Base-by-base conservation (phyloP, 2,888 invertebrate species). In the Diabrotica balteata region DNA sequence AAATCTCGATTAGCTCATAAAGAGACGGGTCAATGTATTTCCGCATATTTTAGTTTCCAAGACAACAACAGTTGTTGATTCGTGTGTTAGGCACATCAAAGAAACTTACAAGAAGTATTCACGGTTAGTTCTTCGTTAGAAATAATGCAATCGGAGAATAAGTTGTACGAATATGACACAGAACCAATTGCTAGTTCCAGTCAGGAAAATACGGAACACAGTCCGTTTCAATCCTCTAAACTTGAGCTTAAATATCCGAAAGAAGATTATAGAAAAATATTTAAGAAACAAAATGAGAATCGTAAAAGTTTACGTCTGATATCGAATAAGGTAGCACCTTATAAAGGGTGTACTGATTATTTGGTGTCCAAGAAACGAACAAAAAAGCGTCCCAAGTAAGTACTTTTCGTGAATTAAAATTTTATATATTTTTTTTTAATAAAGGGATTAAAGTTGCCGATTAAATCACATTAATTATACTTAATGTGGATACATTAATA, bases 261-360 rank as follows among this genome's bases (percentile, higher is more conserved):
- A 8, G 45, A 57, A 57, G 45, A 57, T 45, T 57, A 57, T 45
- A 57, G 45, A 57, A 57, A 57, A 57, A 45, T 44, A 8, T 57
- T 57, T 32, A 45, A 57, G 11, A 3, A 44, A 45, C 45, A 45
- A 57, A 57, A 45, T 45, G 44, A 11, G 3, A 57, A 57, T 17
- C n/a, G 55, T 4, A 57, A 17, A 45, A 57, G 55, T 44, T 44
- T 57, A 8, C 55, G 45, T 44, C 44, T 57, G 11, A 9, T 57
- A n/a, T 11, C 55, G 0, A 57, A 55, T 45, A 55, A 32, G 8
- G 55, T 57, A 8, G 55, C 45, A 10, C 64, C 64, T 7, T 59
- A 58, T 22, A 8, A 32, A 22, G 46, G 47, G 17, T 64, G 64
- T 46, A 58, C 22, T 44, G 58, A 58, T 58, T 58, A 64, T 42